A percentile compares a stretch with the other conserved stretches of the same genome.
Conservation (phyloP, 1,140 invertebrate genomes). For the Aphidius ervi region DNA sequence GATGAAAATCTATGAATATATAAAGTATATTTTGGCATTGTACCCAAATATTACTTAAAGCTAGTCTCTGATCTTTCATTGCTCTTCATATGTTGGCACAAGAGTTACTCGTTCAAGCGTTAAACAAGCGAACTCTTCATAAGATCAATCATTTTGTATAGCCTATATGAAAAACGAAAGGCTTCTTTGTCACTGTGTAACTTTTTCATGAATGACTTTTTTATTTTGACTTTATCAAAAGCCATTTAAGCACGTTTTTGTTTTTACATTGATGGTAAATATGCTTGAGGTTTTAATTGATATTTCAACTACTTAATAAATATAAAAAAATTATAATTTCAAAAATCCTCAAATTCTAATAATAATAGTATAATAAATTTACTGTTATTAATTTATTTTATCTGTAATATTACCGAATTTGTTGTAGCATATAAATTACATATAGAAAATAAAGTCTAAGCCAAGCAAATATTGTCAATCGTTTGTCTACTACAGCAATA, state of each 20-base stretch:
- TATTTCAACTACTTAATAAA: too few relatives aligned
- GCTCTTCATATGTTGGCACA: slow-evolving; percentile 24
- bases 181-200: slow-evolving; percentile 27
- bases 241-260: slow-evolving; percentile 30
- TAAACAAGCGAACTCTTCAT: slow-evolving; percentile 3
- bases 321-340: too few relatives aligned
- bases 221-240: slow-evolving; percentile 31
- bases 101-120: slow-evolving; percentile 16
- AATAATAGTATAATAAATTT: too few relatives aligned
- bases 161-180: too few relatives aligned
- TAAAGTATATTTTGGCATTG: slow-evolving; percentile 17
- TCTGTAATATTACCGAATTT: too few relatives aligned
- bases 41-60: slow-evolving; percentile 14
- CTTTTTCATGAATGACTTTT: slow-evolving; percentile 36
- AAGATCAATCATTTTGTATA: slow-evolving; percentile 40
- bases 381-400: too few relatives aligned
- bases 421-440: too few relatives aligned
- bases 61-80: slow-evolving; percentile 23
- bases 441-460: too few relatives aligned
- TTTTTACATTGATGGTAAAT: background rate
- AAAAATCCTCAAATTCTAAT: too few relatives aligned
- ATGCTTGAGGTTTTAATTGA: background rate
- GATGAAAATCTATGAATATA: background rate
- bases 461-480: too few relatives aligned
- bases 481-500: too few relatives aligned